Percentiles rank a stretch among this genome's conserved stretches.
Evolutionary conservation across 2,797 vertebrate species (phyloP).

Genomic region (Eulemur rubriventer): DNA sequence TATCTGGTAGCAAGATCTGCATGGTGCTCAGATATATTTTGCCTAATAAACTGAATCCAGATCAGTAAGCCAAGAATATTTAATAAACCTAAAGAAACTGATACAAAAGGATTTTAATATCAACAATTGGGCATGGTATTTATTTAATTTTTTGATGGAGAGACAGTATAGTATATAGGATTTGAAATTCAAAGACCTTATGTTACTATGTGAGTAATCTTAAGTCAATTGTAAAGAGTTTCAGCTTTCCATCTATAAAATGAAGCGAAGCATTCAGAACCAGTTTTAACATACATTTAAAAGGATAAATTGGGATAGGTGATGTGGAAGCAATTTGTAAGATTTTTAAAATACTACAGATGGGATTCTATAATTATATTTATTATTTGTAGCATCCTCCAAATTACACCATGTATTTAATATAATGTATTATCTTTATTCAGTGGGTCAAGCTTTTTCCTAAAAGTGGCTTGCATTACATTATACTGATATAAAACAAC

Average conservation of each 20-base stretch:
- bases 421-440: not conserved
- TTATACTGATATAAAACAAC: not conserved
- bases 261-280: not conserved
- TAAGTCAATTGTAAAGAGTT: not conserved
- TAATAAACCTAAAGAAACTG: not conserved
- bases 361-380: not conserved
- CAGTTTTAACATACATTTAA: not conserved
- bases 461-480: not conserved
- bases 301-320: not conserved
- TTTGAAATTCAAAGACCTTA: not conserved
- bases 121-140: not conserved
- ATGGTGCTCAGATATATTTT: not conserved
- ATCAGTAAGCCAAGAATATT: not conserved
- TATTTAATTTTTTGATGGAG: not conserved
- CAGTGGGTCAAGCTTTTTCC: not conserved
- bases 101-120: not conserved
- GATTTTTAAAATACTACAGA: not conserved
- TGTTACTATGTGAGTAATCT: not conserved
- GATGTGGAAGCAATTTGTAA: not conserved
- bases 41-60: not conserved
- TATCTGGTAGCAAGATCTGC: not conserved
- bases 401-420: not conserved
- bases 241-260: conserved; percentile 17
- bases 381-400: not conserved
- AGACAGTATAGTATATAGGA: not conserved